These are phyloP conservation scores for Drosophila parvula DNA, from an alignment of 1,140 invertebrate genomes.

Conservation along the genomic window DNA sequence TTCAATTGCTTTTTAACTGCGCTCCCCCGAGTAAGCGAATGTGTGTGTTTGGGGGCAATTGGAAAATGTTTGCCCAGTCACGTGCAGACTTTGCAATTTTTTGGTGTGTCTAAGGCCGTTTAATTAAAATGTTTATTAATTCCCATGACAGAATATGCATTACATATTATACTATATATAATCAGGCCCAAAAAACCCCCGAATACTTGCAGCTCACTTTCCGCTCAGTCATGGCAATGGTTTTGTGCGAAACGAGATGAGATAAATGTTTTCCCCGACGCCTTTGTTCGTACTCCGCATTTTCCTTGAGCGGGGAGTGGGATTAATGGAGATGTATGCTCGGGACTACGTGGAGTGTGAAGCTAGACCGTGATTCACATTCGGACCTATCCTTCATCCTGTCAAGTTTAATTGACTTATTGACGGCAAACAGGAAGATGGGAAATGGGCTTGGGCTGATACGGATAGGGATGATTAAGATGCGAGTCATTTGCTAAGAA, in stretches of 20 bases:
- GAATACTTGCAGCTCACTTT: conserved; percentile 23
- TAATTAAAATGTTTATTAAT: conserved; percentile 74
- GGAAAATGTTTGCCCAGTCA: conserved; percentile 63
- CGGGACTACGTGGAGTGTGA: background rate
- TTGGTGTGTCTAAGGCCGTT: conserved; percentile 32
- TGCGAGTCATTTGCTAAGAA: background rate
- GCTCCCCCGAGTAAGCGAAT: conserved; percentile 28
- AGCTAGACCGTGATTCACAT: conserved; percentile 39
- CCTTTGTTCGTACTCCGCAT: conserved; percentile 22
- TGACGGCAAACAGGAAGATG: conserved; percentile 5
- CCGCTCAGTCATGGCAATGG: conserved; percentile 30
- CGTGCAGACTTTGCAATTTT: conserved; percentile 55
- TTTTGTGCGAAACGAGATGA: conserved; percentile 16
- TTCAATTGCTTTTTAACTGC: conserved; percentile 75
- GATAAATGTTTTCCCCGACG: conserved; percentile 25
- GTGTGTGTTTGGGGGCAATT: conserved; percentile 9
- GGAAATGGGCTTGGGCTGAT: background rate
- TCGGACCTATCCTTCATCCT: conserved; percentile 35
- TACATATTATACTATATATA: conserved; percentile 20
- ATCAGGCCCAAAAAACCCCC: conserved; percentile 5
- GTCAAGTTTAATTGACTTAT: conserved; percentile 55
- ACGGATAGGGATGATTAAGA: background rate
- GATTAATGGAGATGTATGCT: conserved; percentile 9
- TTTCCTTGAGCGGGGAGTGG: conserved; percentile 12
- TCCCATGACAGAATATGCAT: conserved; percentile 46